Evolutionary conservation across 2,888 invertebrate species (phyloP).

Genomic region (Dynastes grantii): DNA sequence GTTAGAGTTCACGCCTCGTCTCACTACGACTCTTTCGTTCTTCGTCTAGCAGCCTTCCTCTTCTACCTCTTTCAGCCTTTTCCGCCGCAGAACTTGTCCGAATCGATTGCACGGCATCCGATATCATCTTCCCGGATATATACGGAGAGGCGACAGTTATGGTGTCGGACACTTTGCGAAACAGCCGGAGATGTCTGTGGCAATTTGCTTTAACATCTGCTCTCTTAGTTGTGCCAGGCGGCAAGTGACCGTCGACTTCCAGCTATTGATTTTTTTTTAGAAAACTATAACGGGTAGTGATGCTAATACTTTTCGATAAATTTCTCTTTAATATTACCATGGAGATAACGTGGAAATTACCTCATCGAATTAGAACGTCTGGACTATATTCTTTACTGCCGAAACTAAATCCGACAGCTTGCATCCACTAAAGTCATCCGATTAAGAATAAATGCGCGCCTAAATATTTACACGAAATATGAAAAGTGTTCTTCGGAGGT

Average conservation of each 20-base stretch:
- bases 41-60: background rate
- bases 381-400: background rate
- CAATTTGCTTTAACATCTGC: conserved; percentile 38
- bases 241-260: background rate
- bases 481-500: background rate
- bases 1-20: conserved; percentile 49
- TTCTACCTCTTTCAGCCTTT: background rate
- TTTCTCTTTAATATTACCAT: background rate
- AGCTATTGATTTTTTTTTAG: conserved; percentile 18
- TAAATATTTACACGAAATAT: conserved; percentile 2
- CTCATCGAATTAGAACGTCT: background rate
- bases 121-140: conserved; percentile 34
- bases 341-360: background rate
- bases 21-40: conserved; percentile 5
- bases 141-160: conserved; percentile 36
- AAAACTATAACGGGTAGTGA: background rate
- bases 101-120: conserved; percentile 37
- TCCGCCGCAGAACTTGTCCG: conserved; percentile 32
- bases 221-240: background rate
- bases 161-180: conserved; percentile 46
- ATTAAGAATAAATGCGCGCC: background rate
- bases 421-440: background rate
- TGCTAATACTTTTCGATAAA: background rate
- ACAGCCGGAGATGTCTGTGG: conserved; percentile 32
- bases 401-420: too few relatives aligned